These are phyloP conservation scores for Emydoidea blandingii DNA, from an alignment of 2,797 vertebrate genomes.

Conservation along the genomic window DNA sequence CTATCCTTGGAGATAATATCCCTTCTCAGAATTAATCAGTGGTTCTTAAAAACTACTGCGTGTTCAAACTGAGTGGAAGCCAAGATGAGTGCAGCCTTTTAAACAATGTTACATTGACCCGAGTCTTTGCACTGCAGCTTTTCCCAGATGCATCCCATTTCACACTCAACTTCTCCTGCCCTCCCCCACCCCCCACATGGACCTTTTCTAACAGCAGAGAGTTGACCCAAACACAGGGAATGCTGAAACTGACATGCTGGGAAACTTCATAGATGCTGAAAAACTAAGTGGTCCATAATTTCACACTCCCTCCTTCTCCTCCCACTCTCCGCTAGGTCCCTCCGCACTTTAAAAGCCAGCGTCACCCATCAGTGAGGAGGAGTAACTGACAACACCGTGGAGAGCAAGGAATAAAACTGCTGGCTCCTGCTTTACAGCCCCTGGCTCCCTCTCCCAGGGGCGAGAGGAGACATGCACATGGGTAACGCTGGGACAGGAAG, in stretches of 20 bases:
- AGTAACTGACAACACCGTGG: background rate
- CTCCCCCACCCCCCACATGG: background rate
- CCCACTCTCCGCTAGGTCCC: background rate
- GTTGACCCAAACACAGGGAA: too few relatives aligned
- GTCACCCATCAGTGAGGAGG: background rate
- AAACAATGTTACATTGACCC: background rate
- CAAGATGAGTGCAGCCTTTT: background rate
- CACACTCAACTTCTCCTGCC: too few relatives aligned
- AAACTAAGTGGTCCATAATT: background rate
- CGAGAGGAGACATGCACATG: rapidly evolving
- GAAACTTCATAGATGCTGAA: background rate
- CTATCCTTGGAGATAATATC: background rate
- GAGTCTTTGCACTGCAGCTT: too few relatives aligned
- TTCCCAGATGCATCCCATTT: background rate
- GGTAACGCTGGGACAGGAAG: background rate
- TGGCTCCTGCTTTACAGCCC: background rate
- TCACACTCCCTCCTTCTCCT: background rate
- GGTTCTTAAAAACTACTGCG: too few relatives aligned
- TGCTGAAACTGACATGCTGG: background rate
- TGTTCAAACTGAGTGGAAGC: too few relatives aligned
- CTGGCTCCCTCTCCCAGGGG: too few relatives aligned
- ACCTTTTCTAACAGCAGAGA: too few relatives aligned
- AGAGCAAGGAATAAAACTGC: too few relatives aligned
- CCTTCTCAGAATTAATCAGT: background rate
- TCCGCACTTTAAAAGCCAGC: background rate